Evolutionary conservation across 2,113 vertebrate species (phyloP), one percentile per base, ranked within the genome.

Genomic region (Nymphicus hollandicus): DNA sequence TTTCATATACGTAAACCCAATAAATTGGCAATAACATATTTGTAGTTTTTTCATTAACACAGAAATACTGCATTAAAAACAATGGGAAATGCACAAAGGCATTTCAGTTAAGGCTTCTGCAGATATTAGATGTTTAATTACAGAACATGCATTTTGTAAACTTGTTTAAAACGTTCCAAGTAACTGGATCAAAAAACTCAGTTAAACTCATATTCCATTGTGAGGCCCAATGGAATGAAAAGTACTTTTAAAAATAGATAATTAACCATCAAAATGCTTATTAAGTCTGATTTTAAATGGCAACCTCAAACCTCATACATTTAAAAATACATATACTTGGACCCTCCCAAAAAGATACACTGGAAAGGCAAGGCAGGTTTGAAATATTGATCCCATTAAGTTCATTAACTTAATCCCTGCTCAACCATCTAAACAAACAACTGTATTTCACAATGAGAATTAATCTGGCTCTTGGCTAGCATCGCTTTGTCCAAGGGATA

Each of bases 101-200:
- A 80, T 95, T 90, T 90, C 78, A 86, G 46, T 96, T 97, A 96
- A 96, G 94, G 96, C 95, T 93, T 88, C 94, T 95, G 88, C 63
- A 92, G 63, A 80, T 82, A 72, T 2, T 81, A 17, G 33, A 80
- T 44, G 18, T 88, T 88, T 64, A 90, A 85, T 77, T 61, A 72
- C 33, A 33, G 33, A 82, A 83, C 53, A 72, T 29, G 25, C 79
- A 2, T 65, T 90, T 68, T 70, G 41, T 93, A 90, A 97, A 93
- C n/a, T 61, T 0, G 0, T 91, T 81, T 90, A 65, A 69, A 68
- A 66, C 13, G n/a, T 82, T 10, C 5, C n/a, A 88, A 65, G 35
- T 87, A 61, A 61, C 46, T 53, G 44, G 68, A 68, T 56, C 53
- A 43, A 88, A 50, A 71, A 78, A 9, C 31, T 68, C 39, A 58